These are phyloP conservation scores for Agelastica alni DNA, from an alignment of 2,888 invertebrate genomes.

Conservation along the genomic window DNA sequence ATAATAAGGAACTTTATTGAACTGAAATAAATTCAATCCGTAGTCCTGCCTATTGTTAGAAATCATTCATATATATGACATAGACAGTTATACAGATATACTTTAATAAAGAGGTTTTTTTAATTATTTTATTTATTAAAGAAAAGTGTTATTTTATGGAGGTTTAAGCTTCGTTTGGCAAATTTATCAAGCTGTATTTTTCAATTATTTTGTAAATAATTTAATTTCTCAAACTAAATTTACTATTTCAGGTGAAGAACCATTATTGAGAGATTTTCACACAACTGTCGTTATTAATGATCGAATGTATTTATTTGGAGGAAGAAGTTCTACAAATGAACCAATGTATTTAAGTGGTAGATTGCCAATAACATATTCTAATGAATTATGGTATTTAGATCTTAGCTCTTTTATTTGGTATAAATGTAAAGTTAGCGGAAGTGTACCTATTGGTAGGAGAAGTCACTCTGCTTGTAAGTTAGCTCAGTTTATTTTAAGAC, in stretches of 20 bases:
- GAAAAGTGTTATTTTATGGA: too few species aligned
- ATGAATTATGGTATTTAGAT: conserved; percentile 77
- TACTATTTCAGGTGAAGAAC: conserved; percentile 46
- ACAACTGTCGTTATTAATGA: conserved; percentile 77
- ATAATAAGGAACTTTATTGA: too few species aligned
- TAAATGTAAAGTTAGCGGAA: conserved; percentile 64
- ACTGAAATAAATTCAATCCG: too few species aligned
- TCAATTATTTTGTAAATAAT: too few species aligned
- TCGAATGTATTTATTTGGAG: conserved; percentile 89
- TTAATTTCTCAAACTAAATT: too few species aligned
- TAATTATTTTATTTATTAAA: too few species aligned
- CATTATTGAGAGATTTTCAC: conserved; percentile 82
- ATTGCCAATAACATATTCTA: conserved; percentile 76
- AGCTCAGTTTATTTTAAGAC: background rate
- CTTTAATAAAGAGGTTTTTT: too few species aligned
- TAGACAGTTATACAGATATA: too few species aligned
- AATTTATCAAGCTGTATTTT: too few species aligned
- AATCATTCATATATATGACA: too few species aligned
- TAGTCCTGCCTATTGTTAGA: too few species aligned
- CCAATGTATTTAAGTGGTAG: conserved; percentile 65
- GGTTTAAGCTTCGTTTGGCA: too few species aligned
- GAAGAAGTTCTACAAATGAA: conserved; percentile 63
- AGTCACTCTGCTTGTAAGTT: conserved; percentile 90
- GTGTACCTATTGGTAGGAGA: conserved; percentile 77
- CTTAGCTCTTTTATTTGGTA: conserved; percentile 73